These are phyloP conservation scores for Uloborus diversus DNA, from an alignment of 1,140 invertebrate species.

Conservation along the genomic window DNA sequence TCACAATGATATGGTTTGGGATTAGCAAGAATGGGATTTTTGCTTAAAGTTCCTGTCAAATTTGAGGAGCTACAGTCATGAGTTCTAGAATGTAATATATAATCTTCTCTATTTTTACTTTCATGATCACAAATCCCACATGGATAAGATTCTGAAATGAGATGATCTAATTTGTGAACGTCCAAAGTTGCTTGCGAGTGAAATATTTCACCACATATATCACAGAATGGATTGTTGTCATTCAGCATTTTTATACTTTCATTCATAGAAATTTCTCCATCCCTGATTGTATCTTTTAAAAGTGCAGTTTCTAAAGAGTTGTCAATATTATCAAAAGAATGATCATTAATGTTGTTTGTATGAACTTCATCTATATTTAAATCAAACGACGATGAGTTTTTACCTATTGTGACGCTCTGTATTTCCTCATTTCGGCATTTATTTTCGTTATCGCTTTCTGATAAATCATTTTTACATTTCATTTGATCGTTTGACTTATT, in stretches of 20 bases:
- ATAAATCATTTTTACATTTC: neutral
- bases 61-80: neutral
- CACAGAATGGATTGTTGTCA: neutral
- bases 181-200: slow-evolving; percentile 11
- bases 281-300: neutral
- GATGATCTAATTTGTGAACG: slow-evolving; percentile 24
- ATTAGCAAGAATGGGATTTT: neutral
- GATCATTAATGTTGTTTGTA: no score
- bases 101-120: slow-evolving; percentile 29
- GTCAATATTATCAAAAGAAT: neutral
- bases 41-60: neutral
- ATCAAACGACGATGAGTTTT: no score
- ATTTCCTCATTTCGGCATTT: no score
- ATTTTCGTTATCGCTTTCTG: neutral
- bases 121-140: slow-evolving; percentile 15
- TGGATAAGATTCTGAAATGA: neutral
- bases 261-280: neutral
- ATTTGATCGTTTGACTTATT: neutral
- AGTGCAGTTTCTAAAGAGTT: neutral
- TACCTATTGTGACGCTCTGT: no score
- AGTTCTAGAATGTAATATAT: neutral
- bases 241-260: neutral
- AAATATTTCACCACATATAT: slow-evolving; percentile 15
- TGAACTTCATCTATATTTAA: no score
- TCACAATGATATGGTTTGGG: neutral